These are phyloP conservation scores for Callyntrura guangdongensis DNA, from an alignment of 2,888 invertebrate genomes.

Conservation along the genomic window DNA sequence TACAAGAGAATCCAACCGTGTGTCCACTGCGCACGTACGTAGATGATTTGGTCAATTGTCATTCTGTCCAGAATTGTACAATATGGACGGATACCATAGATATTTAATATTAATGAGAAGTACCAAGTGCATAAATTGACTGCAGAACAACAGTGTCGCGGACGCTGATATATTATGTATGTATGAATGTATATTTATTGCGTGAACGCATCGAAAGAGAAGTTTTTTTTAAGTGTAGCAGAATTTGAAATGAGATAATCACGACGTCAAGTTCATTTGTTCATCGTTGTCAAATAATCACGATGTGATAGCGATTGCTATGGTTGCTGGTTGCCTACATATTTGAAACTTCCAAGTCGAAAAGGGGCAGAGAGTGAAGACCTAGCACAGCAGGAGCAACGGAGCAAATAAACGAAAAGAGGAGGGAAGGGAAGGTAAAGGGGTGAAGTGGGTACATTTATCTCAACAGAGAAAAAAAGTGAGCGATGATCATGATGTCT, in stretches of 20 bases:
- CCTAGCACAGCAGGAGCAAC: neutral
- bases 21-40: no score
- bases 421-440: constrained; percentile 52
- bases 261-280: constrained; percentile 34
- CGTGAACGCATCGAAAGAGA: no score
- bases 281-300: constrained; percentile 10
- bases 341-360: constrained; percentile 22
- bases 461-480: constrained; percentile 4
- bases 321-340: neutral
- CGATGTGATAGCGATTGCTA: neutral
- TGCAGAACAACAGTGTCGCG: no score
- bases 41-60: neutral
- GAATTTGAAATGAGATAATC: constrained; percentile 47
- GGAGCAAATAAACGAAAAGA: neutral
- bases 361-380: constrained; percentile 20
- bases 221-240: neutral
- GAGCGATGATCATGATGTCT: constrained; percentile 66
- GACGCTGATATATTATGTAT: no score
- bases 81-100: neutral
- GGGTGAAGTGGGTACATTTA: constrained; percentile 57
- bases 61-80: neutral
- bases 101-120: no score
- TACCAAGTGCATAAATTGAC: no score
- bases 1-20: no score
- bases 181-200: no score